Base-by-base conservation (phyloP, 2,888 invertebrate species). In the Chirona hameri region DNA sequence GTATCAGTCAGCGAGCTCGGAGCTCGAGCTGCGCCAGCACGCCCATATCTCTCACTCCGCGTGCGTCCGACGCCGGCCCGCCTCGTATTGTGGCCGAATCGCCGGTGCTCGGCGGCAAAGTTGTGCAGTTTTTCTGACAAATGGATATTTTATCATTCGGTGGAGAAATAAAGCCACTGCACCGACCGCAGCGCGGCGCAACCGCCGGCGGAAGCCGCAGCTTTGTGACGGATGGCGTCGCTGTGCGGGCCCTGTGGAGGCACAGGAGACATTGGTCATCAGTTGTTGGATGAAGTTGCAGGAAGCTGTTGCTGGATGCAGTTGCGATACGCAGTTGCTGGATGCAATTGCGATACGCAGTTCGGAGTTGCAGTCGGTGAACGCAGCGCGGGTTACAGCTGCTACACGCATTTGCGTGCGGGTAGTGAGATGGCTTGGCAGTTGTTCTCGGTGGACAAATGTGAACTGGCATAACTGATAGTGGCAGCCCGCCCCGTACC, bases 71-170 rank as follows among this genome's bases (percentile, higher is more conserved):
- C 72, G 72, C 31, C 72, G 27, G 27, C 27, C 10, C 27, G 7
- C 72, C 18, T 18, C 72, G 72, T 72, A 72, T 72, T 15, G 72
- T 18, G 72, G 18, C 72, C 14, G 72, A 72, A 72, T 72, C 14
- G 72, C 18, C 14, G 31, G 31, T 31, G 15, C 72, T 72, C 72
- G 29, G 31, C 31, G 72, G 31, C 29, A 3, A 72, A 72, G 72
- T 72, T 72, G 72, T 18, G 72, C 72, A 72, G 72, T 72, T 15
- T 72, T 72, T 72, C 72, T 72, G 72, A 72, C 72, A 72, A 72
- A 72, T 72, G 72, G 72, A 31, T 72, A 72, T 72, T 72, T 72
- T 72, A 72, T 72, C 72, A 72, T 31, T 72, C 31, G 72, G 18
- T 18, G 15, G 15, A 31, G 27, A 27, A 31, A 72, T 15, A 27